Percentiles rank a stretch among this genome's conserved stretches.
These are phyloP conservation scores for Connochaetes taurinus DNA, from an alignment of 2,113 vertebrate genomes.

Conservation along the genomic window DNA sequence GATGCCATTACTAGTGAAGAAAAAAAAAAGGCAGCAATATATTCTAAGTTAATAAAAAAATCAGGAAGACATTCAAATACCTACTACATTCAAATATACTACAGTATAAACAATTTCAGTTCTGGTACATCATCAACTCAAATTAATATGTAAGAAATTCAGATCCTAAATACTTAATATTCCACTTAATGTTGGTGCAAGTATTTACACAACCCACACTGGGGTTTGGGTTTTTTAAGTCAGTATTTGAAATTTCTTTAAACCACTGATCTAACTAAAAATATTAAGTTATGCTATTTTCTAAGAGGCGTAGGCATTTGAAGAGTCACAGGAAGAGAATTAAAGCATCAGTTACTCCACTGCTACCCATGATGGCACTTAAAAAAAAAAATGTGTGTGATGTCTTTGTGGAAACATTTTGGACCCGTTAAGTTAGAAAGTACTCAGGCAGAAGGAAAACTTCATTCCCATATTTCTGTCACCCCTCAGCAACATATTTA, in stretches of 20 bases:
- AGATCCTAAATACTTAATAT: neutral
- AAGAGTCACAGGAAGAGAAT: neutral
- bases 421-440: neutral
- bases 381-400: neutral
- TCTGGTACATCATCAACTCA: neutral
- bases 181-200: neutral
- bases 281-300: neutral
- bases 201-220: neutral
- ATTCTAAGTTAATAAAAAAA: slow-evolving; percentile 15
- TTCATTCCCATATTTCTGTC: neutral
- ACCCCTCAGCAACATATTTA: neutral
- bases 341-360: neutral
- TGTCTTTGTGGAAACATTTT: neutral
- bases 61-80: neutral
- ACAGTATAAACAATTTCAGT: neutral
- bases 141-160: neutral
- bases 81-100: neutral
- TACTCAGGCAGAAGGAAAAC: neutral
- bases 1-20: neutral
- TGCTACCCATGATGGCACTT: neutral
- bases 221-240: neutral
- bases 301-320: neutral
- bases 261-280: neutral
- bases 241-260: slow-evolving; percentile 1
- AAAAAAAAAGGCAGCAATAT: neutral